These are phyloP conservation scores for Amphipoea oculea DNA, from an alignment of 2,888 invertebrate species.

Conservation along the genomic window DNA sequence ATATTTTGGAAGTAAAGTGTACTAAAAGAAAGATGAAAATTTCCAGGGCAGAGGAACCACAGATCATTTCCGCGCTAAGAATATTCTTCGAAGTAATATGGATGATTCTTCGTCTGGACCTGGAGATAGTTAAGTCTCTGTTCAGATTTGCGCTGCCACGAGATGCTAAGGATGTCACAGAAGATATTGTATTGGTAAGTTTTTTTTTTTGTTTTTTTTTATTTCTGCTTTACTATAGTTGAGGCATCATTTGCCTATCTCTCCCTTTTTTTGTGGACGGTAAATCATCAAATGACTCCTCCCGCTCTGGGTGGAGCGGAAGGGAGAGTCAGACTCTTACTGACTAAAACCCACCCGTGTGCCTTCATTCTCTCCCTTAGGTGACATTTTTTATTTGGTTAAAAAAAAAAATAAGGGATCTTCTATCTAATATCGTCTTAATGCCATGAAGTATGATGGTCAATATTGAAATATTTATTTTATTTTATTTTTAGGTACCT, in stretches of 20 bases:
- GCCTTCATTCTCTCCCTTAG: not conserved
- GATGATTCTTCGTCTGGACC: slow-evolving; percentile 83
- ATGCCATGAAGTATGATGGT: not conserved
- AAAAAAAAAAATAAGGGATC: not conserved
- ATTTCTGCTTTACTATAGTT: not conserved
- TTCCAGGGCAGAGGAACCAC: slow-evolving; percentile 81
- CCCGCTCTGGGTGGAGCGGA: too few species aligned
- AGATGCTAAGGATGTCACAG: slow-evolving; percentile 92
- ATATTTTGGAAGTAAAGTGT: not conserved
- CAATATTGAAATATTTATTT: not conserved
- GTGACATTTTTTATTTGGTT: not conserved
- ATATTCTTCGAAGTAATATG: slow-evolving; percentile 87
- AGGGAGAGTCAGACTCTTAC: too few species aligned
- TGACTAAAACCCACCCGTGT: too few species aligned
- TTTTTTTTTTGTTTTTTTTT: slow-evolving; percentile 62
- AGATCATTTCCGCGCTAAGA: slow-evolving; percentile 74
- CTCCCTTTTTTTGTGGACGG: not conserved
- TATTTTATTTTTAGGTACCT: not conserved
- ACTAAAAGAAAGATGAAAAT: slow-evolving; percentile 37
- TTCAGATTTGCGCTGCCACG: slow-evolving; percentile 89
- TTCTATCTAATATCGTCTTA: not conserved
- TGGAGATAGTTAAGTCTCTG: slow-evolving; percentile 86
- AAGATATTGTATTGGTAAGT: slow-evolving; percentile 94
- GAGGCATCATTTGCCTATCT: not conserved
- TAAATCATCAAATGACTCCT: too few species aligned